Base-by-base conservation (phyloP, 2,888 invertebrate genomes). In the Calliphora vomitoria region DNA sequence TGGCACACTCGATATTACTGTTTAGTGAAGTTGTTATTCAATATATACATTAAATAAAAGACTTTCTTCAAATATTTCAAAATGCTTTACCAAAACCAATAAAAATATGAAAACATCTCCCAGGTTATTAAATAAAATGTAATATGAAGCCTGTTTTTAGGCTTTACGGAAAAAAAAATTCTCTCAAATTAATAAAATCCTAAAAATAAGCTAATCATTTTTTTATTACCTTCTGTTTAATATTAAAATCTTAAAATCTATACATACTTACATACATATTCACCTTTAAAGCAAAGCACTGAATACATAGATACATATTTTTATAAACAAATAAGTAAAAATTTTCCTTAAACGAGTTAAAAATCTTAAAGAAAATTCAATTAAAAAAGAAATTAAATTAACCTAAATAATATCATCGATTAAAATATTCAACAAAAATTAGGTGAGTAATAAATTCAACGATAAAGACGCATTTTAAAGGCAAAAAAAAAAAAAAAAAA, bases 391-490 rank as follows among this genome's bases (percentile, higher is more conserved):
- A 60, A 60, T 60, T 31, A 60, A 31, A 25, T 60, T 60, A 60
- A 55, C 15, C 47, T 8, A 41, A 10, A 62, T 62, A 50, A 58
- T 41, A 53, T 74, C 58, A 58, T 58, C 50, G 50, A 76, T 78
- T 62, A 66, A 55, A 53, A 62, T 78, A 55, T 62, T 79, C 35
- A 58, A 79, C 55, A 71, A 74, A 82, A 80, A 80, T 76, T 72
- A 72, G 50, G 20, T n/a, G n/a, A 11, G 20, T n/a, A 18, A 86
- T 80, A 83, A 83, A 76, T 86, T 80, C 13, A n/a, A 10, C 18
- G 38, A 25, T 60, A 47, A 55, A 38, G n/a, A 76, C 8, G 15
- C 50, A 58, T 20, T 74, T 44, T 10, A 41, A 41, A 8, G 4
- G 6, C 4, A 35, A 13, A 44, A 11, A 41, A 41, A 41, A 58